A percentile compares a stretch with the other conserved stretches of the same genome.
Evolutionary conservation across 2,888 invertebrate species (phyloP).

Genomic region (Balanococcus diminutus): DNA sequence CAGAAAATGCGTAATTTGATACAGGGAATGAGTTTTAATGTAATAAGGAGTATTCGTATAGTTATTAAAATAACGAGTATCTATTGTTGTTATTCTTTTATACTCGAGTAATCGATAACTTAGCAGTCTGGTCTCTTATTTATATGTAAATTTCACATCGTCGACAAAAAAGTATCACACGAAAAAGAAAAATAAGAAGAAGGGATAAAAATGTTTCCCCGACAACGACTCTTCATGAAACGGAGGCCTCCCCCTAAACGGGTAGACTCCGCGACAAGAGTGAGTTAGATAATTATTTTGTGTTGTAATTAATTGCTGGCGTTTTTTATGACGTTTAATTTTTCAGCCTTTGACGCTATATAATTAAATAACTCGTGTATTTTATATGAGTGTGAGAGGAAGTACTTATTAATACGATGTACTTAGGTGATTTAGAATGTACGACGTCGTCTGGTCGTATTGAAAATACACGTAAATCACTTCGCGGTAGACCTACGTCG

Average conservation of each 20-base stretch:
- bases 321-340: slow-evolving; percentile 23
- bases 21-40: slow-evolving; percentile 33
- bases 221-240: slow-evolving; percentile 47
- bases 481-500: not conserved
- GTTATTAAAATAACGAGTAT: slow-evolving; percentile 45
- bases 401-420: not conserved
- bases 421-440: not conserved
- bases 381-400: not conserved
- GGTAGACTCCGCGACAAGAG: slow-evolving; percentile 51
- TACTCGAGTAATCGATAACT: slow-evolving; percentile 38
- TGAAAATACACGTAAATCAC: not conserved
- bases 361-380: not conserved
- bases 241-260: slow-evolving; percentile 47
- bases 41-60: slow-evolving; percentile 32
- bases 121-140: slow-evolving; percentile 23
- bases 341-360: not conserved
- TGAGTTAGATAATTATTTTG: slow-evolving; percentile 47
- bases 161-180: not conserved
- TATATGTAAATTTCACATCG: slow-evolving; percentile 4
- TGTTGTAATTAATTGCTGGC: slow-evolving; percentile 29
- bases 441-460: not conserved
- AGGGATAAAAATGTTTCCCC: slow-evolving; percentile 46
- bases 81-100: slow-evolving; percentile 37
- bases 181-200: slow-evolving; percentile 31
- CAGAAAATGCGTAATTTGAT: slow-evolving; percentile 47